Evolutionary conservation across 2,113 vertebrate species (phyloP).

Genomic region (Empidonax alnorum): DNA sequence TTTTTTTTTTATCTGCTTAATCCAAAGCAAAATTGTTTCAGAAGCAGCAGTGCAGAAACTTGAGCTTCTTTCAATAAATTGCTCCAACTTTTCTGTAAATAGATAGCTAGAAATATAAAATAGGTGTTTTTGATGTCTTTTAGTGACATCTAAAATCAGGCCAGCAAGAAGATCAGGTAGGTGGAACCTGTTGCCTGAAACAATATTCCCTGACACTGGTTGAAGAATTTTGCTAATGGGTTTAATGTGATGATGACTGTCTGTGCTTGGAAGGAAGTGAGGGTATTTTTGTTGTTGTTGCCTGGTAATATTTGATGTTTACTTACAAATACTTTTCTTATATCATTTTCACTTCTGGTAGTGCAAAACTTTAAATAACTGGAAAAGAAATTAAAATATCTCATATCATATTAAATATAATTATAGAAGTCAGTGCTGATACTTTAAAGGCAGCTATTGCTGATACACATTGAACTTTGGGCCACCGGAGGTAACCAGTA

Average conservation of each 20-base stretch:
- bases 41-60: not conserved
- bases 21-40: not conserved
- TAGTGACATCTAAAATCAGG: not conserved
- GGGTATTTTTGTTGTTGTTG: conserved; percentile 31
- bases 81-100: not conserved
- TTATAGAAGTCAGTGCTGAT: not conserved
- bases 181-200: not conserved
- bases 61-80: not conserved
- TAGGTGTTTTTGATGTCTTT: rapidly evolving
- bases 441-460: not conserved
- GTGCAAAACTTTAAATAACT: not conserved
- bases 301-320: conserved; percentile 44
- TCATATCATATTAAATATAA: not conserved
- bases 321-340: conserved; percentile 10
- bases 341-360: not conserved
- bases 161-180: not conserved
- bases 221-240: not conserved
- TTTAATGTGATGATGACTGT: not conserved
- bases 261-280: conserved; percentile 15
- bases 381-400: not conserved
- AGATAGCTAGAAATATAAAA: not conserved
- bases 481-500: not conserved
- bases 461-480: not conserved
- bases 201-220: not conserved
- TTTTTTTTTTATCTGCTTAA: not conserved